Percentiles rank a stretch among this genome's conserved stretches.
Evolutionary conservation across 2,888 invertebrate genomes (phyloP).

Genomic region (Eupithecia tripunctaria): DNA sequence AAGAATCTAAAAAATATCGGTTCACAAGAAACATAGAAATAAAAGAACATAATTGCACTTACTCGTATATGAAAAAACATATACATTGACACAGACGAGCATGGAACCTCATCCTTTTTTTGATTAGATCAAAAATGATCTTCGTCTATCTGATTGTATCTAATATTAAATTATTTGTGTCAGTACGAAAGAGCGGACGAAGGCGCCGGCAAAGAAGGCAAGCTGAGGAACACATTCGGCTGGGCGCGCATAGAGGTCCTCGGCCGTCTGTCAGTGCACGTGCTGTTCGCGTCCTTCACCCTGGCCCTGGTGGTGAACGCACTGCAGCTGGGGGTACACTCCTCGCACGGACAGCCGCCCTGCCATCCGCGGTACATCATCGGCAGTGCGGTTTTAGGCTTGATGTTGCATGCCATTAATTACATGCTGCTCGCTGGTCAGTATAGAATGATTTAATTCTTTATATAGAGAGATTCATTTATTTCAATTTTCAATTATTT

Average conservation of each 20-base stretch:
- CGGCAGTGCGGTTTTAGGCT: slow-evolving; percentile 90
- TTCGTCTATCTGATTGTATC: too few relatives aligned
- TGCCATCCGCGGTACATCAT: slow-evolving; percentile 88
- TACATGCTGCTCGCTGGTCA: slow-evolving; percentile 92
- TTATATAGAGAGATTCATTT: too few relatives aligned
- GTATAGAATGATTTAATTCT: slow-evolving; percentile 28
- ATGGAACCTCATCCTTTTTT: too few relatives aligned
- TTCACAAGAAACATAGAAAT: too few relatives aligned
- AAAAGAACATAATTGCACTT: too few relatives aligned
- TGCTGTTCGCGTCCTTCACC: slow-evolving; percentile 92
- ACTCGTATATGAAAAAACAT: too few relatives aligned
- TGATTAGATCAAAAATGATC: too few relatives aligned
- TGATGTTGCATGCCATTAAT: slow-evolving; percentile 90
- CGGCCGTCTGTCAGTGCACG: slow-evolving; percentile 91
- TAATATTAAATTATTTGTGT: background rate
- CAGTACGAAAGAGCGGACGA: slow-evolving; percentile 80
- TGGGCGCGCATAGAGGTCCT: slow-evolving; percentile 96
- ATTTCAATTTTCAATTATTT: too few relatives aligned
- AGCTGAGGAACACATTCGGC: slow-evolving; percentile 94
- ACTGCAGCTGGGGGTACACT: slow-evolving; percentile 90
- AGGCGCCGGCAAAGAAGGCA: slow-evolving; percentile 86
- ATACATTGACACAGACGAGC: too few relatives aligned
- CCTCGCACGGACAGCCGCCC: slow-evolving; percentile 78
- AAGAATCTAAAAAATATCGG: too few relatives aligned
- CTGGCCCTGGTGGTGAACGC: slow-evolving; percentile 93